Evolutionary conservation across 2,888 invertebrate genomes (phyloP), one percentile per base, ranked within the genome.

Genomic region (Trachelus iudaicus): DNA sequence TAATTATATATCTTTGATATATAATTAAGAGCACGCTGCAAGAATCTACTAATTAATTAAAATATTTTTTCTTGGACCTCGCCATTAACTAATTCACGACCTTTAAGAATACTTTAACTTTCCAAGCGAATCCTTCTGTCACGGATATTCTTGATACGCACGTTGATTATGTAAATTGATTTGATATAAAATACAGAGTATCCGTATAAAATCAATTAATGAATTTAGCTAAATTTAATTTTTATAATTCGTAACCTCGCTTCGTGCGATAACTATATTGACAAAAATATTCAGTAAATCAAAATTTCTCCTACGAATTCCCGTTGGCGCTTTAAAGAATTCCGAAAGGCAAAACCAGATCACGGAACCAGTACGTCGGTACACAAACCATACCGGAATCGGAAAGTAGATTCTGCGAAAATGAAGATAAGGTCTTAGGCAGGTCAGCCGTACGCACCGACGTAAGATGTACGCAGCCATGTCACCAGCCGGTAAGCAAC

Each of bases 341-440:
- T 56, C 23, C 6, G 23, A 56, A 56, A 56, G 9, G 71, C 30
- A 71, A 71, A 31, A n/a, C 2, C 34, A n/a, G 34, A 34, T 34
- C 33, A 31, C 31, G 34, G 15, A 71, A 71, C 34, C 71, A 71
- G 71, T 11, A 71, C 34, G 34, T 30, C 71, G 34, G 31, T 71
- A 71, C 15, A 30, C 9, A 71, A 56, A 56, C 56, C 56, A 15
- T 56, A 56, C 23, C 56, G 56, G 23, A 73, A 75, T 23, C 37
- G 69, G 68, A 76, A 33, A 75, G 73, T 71, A 71, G 75, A 79
- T 79, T 79, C 73, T 34, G 40, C 15, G 75, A 76, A 75, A 76
- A 75, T 31, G 69, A n/a, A 76, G 77, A 77, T 77, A 79, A 79
- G 40, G 37, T 76, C 77, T 76, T 75, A 73, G 76, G 73, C 69